phyloP scores from a whole-genome alignment of 2,113 vertebrate species.

The Pionites leucogaster region DNA sequence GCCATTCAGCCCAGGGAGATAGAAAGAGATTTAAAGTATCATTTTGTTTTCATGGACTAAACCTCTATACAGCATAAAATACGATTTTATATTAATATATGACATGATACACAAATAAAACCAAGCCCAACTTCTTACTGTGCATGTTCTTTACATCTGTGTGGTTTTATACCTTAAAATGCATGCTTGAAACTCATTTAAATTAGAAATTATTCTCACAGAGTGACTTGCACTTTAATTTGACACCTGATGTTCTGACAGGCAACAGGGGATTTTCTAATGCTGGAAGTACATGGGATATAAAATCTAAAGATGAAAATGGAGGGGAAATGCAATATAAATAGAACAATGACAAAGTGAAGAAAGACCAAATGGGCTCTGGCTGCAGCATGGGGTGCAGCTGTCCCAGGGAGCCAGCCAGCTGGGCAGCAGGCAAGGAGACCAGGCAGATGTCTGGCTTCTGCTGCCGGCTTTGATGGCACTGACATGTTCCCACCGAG shows the following conservation, averaged over 20 bases:
- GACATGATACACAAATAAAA: not conserved
- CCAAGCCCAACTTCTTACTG: not conserved
- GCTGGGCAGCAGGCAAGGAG: constrained; percentile 30
- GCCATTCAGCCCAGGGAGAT: not conserved
- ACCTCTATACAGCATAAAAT: not conserved
- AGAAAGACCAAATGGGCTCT: not conserved
- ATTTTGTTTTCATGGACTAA: not conserved
- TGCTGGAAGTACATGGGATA: not conserved
- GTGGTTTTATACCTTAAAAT: not conserved
- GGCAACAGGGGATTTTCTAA: not conserved
- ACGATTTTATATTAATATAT: not conserved
- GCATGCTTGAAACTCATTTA: not conserved
- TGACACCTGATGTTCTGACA: not conserved
- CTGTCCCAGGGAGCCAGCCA: constrained; percentile 33
- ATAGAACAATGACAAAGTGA: not conserved
- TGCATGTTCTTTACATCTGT: not conserved
- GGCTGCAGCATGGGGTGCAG: not conserved
- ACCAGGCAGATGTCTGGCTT: constrained; percentile 51
- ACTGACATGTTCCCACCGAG: not conserved
- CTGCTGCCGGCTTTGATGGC: constrained; percentile 4
- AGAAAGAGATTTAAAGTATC: not conserved
- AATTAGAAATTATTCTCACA: not conserved
- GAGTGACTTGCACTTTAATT: not conserved
- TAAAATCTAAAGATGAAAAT: not conserved
- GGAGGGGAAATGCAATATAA: not conserved